Conservation (phyloP, 2,888 invertebrate species). For the Lysandra bellargus region DNA sequence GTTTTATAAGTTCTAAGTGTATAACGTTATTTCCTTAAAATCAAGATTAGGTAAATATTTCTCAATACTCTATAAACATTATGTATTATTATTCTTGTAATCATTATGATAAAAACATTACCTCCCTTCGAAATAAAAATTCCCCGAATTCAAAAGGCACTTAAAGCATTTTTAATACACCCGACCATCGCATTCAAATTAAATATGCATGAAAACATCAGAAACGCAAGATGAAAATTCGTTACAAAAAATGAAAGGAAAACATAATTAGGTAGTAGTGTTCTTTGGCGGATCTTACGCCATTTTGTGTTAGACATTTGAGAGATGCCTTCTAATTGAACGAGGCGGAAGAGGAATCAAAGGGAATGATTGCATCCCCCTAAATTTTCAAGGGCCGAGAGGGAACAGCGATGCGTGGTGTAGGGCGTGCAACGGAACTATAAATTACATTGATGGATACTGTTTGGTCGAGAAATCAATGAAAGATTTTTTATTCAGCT, state of each 20-base stretch:
- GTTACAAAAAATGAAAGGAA: conserved; percentile 40
- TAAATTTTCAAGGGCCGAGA: conserved; percentile 67
- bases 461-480: conserved; percentile 11
- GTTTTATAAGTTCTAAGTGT: too few species aligned
- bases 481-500: background rate
- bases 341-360: conserved; percentile 76
- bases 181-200: conserved; percentile 1
- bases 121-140: background rate
- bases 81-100: background rate
- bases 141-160: background rate
- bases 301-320: conserved; percentile 57
- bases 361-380: conserved; percentile 78
- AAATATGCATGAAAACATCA: conserved; percentile 31
- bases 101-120: background rate
- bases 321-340: conserved; percentile 77
- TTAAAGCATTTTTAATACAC: conserved; percentile 3
- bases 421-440: conserved; percentile 46
- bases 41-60: too few species aligned
- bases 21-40: too few species aligned
- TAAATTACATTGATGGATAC: conserved; percentile 33
- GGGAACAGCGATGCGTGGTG: conserved; percentile 73
- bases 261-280: conserved; percentile 48
- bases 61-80: too few species aligned
- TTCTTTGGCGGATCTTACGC: conserved; percentile 46
- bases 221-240: conserved; percentile 24